Base-by-base conservation (phyloP, 2,888 invertebrate species). In the Drosophila melanocephala region DNA sequence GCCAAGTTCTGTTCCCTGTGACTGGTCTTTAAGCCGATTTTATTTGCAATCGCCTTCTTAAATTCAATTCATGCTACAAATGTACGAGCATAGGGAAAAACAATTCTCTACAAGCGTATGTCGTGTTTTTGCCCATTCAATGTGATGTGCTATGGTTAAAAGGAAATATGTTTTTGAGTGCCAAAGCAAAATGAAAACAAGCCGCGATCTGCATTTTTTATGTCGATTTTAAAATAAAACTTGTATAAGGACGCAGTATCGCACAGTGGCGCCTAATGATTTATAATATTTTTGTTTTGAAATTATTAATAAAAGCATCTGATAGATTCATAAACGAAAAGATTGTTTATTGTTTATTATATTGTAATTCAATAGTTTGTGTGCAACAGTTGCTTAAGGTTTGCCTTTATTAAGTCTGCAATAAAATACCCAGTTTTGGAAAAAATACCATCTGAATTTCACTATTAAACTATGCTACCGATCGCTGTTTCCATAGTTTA, bases 11-110 rank as follows among this genome's bases (percentile, higher is more conserved):
- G 42, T 12, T 33, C 22, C 30, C 37, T 32, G 14, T 32, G 26
- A 42, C 37, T 52, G 35, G 19, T 58, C 39, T 72, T 77, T 64
- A 79, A 70, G 70, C 70, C 73, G 68, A 75, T 63, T 75, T 30
- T 53, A 32, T 32, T 68, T 14, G 19, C 53, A 33, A 44, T 65
- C 32, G 5, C 51, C 53, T 50, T 56, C 35, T 44, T 55, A 28
- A 44, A 55, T 68, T 71, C 51, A 32, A 69, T 52, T 51, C n/a
- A 33, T 14, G 7, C 30, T 39, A 50, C 52, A 53, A 53, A 42
- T 53, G 60, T 61, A 35, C 37, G 37, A 61, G 12, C 16, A 70
- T 70, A 33, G 14, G 0, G 4, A 55, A 33, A 52, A 19, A 42
- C 26, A 44, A 50, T 44, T 16, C 32, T 10, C 30, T 9, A 32